These are phyloP conservation scores for Romanogobio albipinnatus DNA, from an alignment of 2,113 vertebrate genomes.

Conservation along the genomic window DNA sequence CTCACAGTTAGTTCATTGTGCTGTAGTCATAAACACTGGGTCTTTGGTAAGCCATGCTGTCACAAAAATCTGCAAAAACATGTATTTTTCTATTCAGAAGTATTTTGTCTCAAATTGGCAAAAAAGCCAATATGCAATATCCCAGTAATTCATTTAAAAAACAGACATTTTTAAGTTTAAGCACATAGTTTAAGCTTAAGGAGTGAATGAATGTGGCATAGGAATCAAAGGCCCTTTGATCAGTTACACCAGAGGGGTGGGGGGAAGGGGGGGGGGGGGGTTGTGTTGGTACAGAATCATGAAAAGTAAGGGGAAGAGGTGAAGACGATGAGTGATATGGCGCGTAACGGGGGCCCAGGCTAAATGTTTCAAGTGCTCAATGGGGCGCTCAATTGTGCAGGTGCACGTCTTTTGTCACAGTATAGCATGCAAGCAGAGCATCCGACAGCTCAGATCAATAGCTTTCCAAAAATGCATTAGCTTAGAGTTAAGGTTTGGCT, in stretches of 20 bases:
- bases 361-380: constrained; percentile 40
- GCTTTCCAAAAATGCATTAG: neutral
- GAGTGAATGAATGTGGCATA: neutral
- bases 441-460: constrained; percentile 22
- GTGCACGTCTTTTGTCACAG: constrained; percentile 29
- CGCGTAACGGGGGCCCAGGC: neutral
- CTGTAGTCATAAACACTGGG: neutral
- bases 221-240: constrained; percentile 22
- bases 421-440: neutral
- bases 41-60: neutral
- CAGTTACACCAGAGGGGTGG: neutral
- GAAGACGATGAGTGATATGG: neutral
- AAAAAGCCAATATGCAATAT: neutral
- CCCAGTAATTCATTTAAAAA: neutral
- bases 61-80: constrained; percentile 2
- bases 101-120: neutral
- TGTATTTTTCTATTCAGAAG: neutral
- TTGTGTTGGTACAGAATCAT: neutral
- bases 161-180: neutral
- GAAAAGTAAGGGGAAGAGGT: constrained; percentile 27
- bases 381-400: neutral
- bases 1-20: neutral
- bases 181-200: too few species aligned
- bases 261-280: too few species aligned
- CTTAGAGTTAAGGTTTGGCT: constrained; percentile 1